Conservation (phyloP, 2,888 invertebrate genomes). For the Chamaedrilus cognettii region DNA sequence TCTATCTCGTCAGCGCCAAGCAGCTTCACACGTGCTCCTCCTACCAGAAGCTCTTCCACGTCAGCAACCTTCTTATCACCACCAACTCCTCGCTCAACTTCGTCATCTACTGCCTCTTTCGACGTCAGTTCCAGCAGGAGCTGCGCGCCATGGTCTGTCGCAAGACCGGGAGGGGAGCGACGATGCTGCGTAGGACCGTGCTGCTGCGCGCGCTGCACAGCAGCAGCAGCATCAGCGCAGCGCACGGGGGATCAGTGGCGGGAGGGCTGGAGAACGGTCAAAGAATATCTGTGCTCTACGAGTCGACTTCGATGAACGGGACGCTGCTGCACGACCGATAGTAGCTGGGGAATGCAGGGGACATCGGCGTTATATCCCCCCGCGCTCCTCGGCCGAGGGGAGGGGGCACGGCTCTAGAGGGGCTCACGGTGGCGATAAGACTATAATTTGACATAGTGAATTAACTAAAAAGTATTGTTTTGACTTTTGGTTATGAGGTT, state of each 20-base stretch:
- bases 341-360: too few species aligned
- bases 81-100: constrained; percentile 38
- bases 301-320: not conserved
- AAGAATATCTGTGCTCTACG: not conserved
- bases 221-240: constrained; percentile 4
- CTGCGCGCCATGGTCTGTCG: constrained; percentile 29
- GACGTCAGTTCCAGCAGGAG: constrained; percentile 38
- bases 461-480: too few species aligned
- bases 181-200: constrained; percentile 20
- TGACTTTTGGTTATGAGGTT: too few species aligned
- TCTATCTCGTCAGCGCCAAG: constrained; percentile 29
- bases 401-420: too few species aligned
- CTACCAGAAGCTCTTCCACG: constrained; percentile 33
- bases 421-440: too few species aligned
- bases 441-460: too few species aligned
- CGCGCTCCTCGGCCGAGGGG: too few species aligned
- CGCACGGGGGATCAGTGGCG: too few species aligned
- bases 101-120: constrained; percentile 38
- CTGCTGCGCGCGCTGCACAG: constrained; percentile 25
- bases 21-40: constrained; percentile 23
- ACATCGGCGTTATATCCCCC: too few species aligned
- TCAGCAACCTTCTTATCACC: constrained; percentile 36
- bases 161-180: not conserved
- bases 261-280: too few species aligned
- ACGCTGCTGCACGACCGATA: not conserved